Evolutionary conservation across 2,113 vertebrate genomes (phyloP).

Genomic region (Alethe castanea): DNA sequence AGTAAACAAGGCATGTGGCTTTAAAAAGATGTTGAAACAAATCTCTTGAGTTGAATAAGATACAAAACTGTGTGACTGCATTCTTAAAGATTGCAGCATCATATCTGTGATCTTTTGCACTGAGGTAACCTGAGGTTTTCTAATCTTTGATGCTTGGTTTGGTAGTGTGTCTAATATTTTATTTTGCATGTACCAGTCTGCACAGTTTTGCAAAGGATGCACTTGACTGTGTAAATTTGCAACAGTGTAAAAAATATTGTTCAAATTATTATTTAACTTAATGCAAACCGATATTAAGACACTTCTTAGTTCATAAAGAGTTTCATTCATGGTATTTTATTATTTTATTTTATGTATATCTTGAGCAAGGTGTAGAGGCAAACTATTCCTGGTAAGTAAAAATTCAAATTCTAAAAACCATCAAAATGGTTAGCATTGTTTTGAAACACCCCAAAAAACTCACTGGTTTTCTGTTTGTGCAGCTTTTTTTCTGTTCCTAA

Average conservation of each 20-base stretch:
- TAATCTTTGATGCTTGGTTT: neutral
- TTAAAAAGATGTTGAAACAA: neutral
- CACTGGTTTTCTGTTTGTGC: neutral
- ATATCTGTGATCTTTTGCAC: neutral
- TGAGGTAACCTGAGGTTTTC: neutral
- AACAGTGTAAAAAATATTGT: neutral
- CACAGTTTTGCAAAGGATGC: neutral
- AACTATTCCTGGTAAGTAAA: neutral
- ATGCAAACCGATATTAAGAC: neutral
- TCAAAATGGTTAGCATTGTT: neutral
- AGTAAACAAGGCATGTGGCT: neutral
- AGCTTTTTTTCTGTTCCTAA: neutral
- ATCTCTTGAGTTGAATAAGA: neutral
- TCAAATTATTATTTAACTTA: neutral
- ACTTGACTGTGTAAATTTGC: neutral
- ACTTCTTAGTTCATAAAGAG: neutral
- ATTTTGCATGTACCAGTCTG: neutral
- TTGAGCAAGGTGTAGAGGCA: neutral
- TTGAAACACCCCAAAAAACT: neutral
- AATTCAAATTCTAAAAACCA: neutral
- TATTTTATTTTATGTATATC: neutral
- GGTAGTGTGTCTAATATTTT: neutral
- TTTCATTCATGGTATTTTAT: neutral
- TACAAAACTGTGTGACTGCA: neutral
- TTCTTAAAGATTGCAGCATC: neutral